Percentiles rank a stretch among this genome's conserved stretches.
phyloP scores from a whole-genome alignment of 2,888 invertebrate species.

The Melolontha melolontha region DNA sequence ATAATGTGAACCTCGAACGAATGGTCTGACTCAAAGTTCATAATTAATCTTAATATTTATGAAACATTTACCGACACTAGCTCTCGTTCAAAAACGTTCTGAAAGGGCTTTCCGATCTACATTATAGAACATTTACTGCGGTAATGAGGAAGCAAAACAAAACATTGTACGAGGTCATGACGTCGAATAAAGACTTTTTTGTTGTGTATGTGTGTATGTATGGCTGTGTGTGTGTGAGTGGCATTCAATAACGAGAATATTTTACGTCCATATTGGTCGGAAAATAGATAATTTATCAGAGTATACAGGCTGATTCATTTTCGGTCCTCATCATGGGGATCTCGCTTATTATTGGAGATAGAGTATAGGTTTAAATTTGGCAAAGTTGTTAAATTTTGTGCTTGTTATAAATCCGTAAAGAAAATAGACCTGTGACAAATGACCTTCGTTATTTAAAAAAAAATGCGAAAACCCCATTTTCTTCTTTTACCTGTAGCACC shows the following conservation, averaged over 20 bases:
- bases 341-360: too few species aligned
- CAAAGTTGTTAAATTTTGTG: too few species aligned
- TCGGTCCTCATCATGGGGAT: too few species aligned
- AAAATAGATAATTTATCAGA: conserved; percentile 4
- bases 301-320: too few species aligned
- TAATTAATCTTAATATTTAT: conserved; percentile 22
- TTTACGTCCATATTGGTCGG: conserved; percentile 4
- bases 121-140: conserved; percentile 20
- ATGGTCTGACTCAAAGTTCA: conserved; percentile 1
- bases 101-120: conserved; percentile 1
- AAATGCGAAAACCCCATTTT: too few species aligned
- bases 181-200: conserved; percentile 20
- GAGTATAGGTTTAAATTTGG: too few species aligned
- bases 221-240: neutral
- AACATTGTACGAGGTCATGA: conserved; percentile 21
- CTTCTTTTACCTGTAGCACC: too few species aligned
- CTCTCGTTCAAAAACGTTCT: conserved; percentile 1
- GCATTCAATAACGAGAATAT: conserved; percentile 6
- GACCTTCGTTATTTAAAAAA: too few species aligned
- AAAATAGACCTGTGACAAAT: too few species aligned
- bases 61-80: conserved; percentile 9
- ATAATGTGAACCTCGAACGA: conserved; percentile 9
- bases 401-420: too few species aligned
- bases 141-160: conserved; percentile 35
- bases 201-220: neutral